These are phyloP conservation scores for Phaetusa simplex DNA, from an alignment of 2,113 vertebrate species.

Conservation along the genomic window DNA sequence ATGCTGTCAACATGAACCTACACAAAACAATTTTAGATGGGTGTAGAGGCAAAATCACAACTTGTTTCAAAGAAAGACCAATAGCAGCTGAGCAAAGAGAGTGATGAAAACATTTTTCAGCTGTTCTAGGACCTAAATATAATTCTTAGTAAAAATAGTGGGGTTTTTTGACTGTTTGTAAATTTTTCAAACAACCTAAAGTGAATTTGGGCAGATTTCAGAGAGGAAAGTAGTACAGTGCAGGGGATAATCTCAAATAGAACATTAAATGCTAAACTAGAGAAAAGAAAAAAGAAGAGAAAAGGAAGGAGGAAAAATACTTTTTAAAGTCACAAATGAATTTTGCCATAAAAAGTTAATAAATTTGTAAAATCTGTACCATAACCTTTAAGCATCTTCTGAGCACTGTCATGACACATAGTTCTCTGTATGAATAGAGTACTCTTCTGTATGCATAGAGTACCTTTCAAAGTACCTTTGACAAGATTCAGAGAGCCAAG, in stretches of 20 bases:
- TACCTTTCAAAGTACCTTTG: not conserved
- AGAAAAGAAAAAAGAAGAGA: not conserved
- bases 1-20: not conserved
- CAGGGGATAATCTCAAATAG: not conserved
- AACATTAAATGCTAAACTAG: not conserved
- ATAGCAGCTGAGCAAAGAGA: not conserved
- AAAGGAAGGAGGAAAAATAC: not conserved
- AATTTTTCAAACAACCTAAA: not conserved
- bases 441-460: not conserved
- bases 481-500: not conserved
- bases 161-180: not conserved
- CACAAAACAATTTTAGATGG: not conserved
- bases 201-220: not conserved
- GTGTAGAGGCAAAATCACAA: not conserved
- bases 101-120: not conserved
- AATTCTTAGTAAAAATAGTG: not conserved
- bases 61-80: not conserved
- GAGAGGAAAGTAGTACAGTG: rapidly evolving
- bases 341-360: not conserved
- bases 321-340: not conserved
- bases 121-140: not conserved
- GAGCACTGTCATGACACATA: not conserved
- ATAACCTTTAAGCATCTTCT: not conserved
- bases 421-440: not conserved
- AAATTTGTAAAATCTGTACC: not conserved